Evolutionary conservation across 2,888 invertebrate species (phyloP), one percentile per base, ranked within the genome.

Genomic region (Platypus cylindrus): DNA sequence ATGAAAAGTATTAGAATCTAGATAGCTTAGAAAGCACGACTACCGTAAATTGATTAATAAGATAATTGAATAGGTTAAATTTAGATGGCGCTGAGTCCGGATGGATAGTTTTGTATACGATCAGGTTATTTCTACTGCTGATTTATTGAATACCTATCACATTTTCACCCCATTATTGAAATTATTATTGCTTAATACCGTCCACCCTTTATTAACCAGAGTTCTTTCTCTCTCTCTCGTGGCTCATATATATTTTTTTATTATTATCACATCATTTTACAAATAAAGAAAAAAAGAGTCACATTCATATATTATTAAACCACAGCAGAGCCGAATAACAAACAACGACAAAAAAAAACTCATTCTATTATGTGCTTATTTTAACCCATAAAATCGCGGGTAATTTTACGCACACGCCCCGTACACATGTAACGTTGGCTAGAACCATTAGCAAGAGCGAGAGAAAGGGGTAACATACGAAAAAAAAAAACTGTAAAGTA

Each of bases 401-500:
- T 43, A 48, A 48, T 48, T 47, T 48, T 44, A 41, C 45, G 36
- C 49, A 46, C 53, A 55, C 57, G 56, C 57, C 57, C 54, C 49
- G 48, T 51, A 57, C 57, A 57, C 53, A 52, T 59, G 58, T 59
- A 57, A 46, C 45, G 45, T 44, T 36, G 49, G 45, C 48, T 43
- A 49, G 41, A 50, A 49, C 49, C 48, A 51, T 50, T 50, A 50
- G 33, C 35, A 44, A 47, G 54, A 23, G 24, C 5, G 23, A 23
- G 26, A 34, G 13, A 41, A 41, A 38, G 38, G 41, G 41, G 38
- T 38, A 37, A n/a, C n/a, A n/a, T n/a, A n/a, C n/a, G n/a, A n/a
- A n/a, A n/a, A n/a, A n/a, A n/a, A n/a, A n/a, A n/a, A n/a, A n/a
- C n/a, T n/a, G n/a, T n/a, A n/a, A n/a, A n/a, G n/a, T n/a, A n/a